A percentile compares a stretch with the other conserved stretches of the same genome.
Conservation (phyloP, 2,888 invertebrate genomes). For the Pseudococcus viburni region DNA sequence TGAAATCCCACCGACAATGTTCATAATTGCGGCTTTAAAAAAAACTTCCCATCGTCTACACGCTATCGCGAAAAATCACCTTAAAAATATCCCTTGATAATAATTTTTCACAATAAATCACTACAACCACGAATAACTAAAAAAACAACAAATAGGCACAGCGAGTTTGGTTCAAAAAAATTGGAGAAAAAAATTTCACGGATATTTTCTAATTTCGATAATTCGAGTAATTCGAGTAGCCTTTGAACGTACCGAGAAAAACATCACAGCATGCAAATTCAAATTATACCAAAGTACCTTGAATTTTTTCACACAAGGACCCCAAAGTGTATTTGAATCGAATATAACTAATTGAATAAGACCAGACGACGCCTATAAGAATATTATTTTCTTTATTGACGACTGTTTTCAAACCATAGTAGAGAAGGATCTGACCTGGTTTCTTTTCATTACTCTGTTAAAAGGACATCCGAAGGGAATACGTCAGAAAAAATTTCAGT, state of each 20-base stretch:
- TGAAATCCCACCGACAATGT: not conserved
- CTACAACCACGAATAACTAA: not conserved
- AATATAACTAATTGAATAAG: not conserved
- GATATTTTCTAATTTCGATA: not conserved
- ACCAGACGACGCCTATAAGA: not conserved
- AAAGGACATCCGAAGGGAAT: too few relatives aligned
- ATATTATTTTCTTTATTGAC: not conserved
- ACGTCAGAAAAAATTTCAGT: not conserved
- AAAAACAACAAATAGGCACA: not conserved
- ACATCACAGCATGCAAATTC: not conserved
- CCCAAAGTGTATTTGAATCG: not conserved
- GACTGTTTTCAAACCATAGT: not conserved
- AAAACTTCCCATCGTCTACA: conserved; percentile 18
- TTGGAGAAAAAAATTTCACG: not conserved
- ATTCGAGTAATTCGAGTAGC: not conserved
- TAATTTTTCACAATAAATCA: conserved; percentile 21
- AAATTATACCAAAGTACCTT: not conserved
- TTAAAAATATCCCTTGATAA: conserved; percentile 26
- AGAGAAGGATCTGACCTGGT: not conserved
- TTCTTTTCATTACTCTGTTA: not conserved
- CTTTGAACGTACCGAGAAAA: too few relatives aligned
- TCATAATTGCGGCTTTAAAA: not conserved
- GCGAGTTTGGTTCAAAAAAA: not conserved
- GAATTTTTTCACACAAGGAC: not conserved
- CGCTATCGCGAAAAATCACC: conserved; percentile 11